Percentiles rank a stretch among this genome's conserved stretches.
phyloP scores from a whole-genome alignment of 2,888 invertebrate species.

The Tubulanus polymorphus region DNA sequence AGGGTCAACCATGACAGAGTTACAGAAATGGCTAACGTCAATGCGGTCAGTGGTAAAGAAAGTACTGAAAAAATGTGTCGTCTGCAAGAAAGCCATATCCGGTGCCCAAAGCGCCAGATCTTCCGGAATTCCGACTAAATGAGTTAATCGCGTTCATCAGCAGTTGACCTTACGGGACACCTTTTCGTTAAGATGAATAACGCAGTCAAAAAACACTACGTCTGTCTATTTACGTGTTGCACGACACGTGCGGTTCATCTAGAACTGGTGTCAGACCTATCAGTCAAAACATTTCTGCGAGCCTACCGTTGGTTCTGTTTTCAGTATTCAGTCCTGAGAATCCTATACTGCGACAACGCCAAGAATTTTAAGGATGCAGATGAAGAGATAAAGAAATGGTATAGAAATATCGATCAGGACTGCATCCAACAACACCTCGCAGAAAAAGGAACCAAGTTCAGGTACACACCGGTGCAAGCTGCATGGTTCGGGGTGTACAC shows the following conservation, averaged over 20 bases:
- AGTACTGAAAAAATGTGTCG: constrained; percentile 2
- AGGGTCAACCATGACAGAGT: background rate
- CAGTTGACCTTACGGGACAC: constrained; percentile 1
- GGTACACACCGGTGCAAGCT: constrained; percentile 1
- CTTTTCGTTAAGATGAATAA: background rate
- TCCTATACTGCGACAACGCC: constrained; percentile 2
- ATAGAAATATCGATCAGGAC: background rate
- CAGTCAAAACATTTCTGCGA: background rate
- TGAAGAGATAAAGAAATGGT: background rate
- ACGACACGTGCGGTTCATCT: constrained; percentile 3
- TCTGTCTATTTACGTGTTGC: constrained; percentile 4
- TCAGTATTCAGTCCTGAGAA: background rate
- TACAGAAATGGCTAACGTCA: background rate
- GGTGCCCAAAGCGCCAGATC: background rate
- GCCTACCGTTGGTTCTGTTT: background rate
- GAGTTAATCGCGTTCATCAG: background rate
- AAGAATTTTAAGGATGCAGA: constrained; percentile 4
- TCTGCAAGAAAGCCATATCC: background rate
- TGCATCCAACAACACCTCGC: background rate
- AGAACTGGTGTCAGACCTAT: background rate
- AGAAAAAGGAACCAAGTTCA: background rate
- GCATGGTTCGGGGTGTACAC: constrained; percentile 1
- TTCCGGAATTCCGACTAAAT: background rate
- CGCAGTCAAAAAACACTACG: background rate
- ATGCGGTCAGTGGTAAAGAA: background rate